These are phyloP conservation scores for Australoheros scitulus DNA, from an alignment of 2,113 vertebrate species.

Conservation along the genomic window DNA sequence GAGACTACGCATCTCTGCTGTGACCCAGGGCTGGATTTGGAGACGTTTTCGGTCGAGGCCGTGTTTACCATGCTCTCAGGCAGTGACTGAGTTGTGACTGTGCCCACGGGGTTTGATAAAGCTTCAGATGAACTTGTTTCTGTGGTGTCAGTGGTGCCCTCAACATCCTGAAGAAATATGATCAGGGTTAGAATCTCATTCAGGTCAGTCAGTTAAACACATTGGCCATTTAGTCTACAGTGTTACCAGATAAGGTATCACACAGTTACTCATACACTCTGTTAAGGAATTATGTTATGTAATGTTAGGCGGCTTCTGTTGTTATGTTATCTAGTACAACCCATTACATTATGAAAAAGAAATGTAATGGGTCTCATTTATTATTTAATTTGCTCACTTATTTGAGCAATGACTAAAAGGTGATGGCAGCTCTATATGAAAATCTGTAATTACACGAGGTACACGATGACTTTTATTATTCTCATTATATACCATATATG, in stretches of 20 bases:
- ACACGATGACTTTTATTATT: background rate
- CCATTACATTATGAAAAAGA: background rate
- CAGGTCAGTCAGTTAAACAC: slow-evolving; percentile 22
- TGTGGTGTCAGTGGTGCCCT: slow-evolving; percentile 28
- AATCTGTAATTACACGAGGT: too few relatives aligned
- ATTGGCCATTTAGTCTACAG: background rate
- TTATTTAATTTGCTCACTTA: background rate
- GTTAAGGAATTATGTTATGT: slow-evolving; percentile 3
- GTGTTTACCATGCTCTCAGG: slow-evolving; percentile 76
- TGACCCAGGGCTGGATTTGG: slow-evolving; percentile 57
- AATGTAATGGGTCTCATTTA: background rate
- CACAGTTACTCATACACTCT: slow-evolving; percentile 22
- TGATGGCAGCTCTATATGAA: background rate
- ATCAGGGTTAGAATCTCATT: slow-evolving; percentile 61
- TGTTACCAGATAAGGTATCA: background rate
- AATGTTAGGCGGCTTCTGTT: slow-evolving; percentile 1
- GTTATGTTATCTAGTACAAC: background rate
- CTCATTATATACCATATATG: background rate
- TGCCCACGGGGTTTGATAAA: slow-evolving; percentile 44
- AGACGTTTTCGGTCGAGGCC: slow-evolving; percentile 53
- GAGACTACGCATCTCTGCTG: slow-evolving; percentile 78
- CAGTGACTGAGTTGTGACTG: slow-evolving; percentile 61
- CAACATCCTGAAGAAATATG: slow-evolving; percentile 70
- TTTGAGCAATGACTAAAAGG: background rate
- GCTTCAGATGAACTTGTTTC: slow-evolving; percentile 57